Evolutionary conservation across 2,797 vertebrate species (phyloP), one percentile per base, ranked within the genome.

Genomic region (Novumbra hubbsi): DNA sequence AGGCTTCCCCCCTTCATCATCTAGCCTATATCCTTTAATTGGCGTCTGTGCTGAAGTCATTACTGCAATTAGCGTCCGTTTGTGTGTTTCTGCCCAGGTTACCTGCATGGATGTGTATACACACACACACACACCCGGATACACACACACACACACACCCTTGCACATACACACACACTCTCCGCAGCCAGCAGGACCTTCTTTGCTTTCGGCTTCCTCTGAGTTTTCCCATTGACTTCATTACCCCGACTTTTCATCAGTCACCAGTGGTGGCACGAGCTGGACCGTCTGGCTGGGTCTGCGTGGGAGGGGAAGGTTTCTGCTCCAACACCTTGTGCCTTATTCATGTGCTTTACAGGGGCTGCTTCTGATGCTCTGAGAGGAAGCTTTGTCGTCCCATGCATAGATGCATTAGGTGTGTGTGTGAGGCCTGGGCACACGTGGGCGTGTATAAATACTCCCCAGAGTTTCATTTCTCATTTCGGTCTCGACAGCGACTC

Each of bases 11-110:
- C 55, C 24, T 24, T n/a, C 55, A 60, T 21, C 55, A 60, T 60
- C 55, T 27, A 41, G 67, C 45, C 73, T 73, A 45, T 66, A 32
- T 48, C 52, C 52, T 71, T 71, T 67, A 67, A 67, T 67, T 67
- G 28, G 67, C 38, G 68, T 49, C 24, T 70, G 68, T 52, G 27
- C 27, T 65, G 28, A 8, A 24, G 24, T 27, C 28, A 34, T 65
- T 30, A 30, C 30, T 8, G 28, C 30, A 65, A 34, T 65, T 30
- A 30, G 63, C 28, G 16, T 65, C 27, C 16, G 63, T 65, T 28
- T 65, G 62, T 65, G 63, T 65, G 63, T 65, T 28, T 65, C 27
- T 65, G 27, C 28, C 28, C 16, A 8, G 17, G 30, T 17, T 65
- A 65, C 63, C 21, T 60, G 21, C 55, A 60, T 27, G 55, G 17